phyloP scores from a whole-genome alignment of 2,888 invertebrate genomes.

The Aquatica leii region DNA sequence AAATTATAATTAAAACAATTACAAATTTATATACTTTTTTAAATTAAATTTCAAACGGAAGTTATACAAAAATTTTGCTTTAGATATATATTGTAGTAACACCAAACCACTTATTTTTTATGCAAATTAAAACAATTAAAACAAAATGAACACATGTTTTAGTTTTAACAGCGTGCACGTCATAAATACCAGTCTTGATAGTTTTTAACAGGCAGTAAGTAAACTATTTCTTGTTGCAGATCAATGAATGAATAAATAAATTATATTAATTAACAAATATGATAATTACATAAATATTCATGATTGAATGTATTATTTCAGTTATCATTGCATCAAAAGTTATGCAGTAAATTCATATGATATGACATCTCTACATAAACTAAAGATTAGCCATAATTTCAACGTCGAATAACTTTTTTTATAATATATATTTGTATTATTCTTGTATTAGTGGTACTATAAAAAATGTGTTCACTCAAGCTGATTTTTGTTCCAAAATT shows the following conservation, averaged over 20 bases:
- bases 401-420: too few species aligned
- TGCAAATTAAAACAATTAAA: constrained; percentile 43
- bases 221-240: neutral
- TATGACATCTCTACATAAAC: too few species aligned
- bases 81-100: constrained; percentile 21
- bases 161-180: constrained; percentile 26
- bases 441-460: too few species aligned
- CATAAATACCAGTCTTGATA: constrained; percentile 31
- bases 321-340: constrained; percentile 6
- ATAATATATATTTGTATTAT: too few species aligned
- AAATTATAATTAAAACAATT: constrained; percentile 4
- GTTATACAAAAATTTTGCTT: too few species aligned
- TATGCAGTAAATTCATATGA: neutral
- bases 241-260: neutral
- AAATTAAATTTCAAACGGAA: too few species aligned
- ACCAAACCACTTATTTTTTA: constrained; percentile 42
- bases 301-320: neutral
- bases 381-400: too few species aligned
- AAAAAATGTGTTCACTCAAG: too few species aligned
- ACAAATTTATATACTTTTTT: too few species aligned
- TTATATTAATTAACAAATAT: neutral
- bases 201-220: constrained; percentile 23
- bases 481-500: too few species aligned
- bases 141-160: constrained; percentile 42
- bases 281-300: neutral